Conservation (phyloP, 2,113 vertebrate species). For the Barbus barbus region DNA sequence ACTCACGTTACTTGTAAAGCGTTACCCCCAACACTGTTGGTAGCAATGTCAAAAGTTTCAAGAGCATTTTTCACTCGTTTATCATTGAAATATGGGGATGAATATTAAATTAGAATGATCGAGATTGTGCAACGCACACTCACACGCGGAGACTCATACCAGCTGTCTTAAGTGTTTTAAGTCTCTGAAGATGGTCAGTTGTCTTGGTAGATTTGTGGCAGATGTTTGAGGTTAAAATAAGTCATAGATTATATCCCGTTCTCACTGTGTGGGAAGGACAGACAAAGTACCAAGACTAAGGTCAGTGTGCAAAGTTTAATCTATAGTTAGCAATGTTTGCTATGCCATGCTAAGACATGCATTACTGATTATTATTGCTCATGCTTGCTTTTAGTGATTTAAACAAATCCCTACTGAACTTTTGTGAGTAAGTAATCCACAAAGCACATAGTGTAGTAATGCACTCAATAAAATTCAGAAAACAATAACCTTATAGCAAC, state of each 20-base stretch:
- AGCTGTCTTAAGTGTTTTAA: constrained; percentile 18
- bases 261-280: not conserved
- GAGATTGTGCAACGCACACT: not conserved
- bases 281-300: not conserved
- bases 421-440: not conserved
- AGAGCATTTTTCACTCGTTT: constrained; percentile 11
- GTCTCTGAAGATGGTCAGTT: constrained; percentile 18
- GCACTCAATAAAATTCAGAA: not conserved
- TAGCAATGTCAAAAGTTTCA: not conserved
- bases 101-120: not conserved
- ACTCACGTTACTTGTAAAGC: no score
- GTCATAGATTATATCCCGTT: not conserved
- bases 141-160: constrained; percentile 13
- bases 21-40: no score
- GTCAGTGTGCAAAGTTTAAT: constrained; percentile 29
- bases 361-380: not conserved
- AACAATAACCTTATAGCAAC: not conserved
- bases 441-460: not conserved
- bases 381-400: not conserved
- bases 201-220: constrained; percentile 42
- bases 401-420: not conserved
- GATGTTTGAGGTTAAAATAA: constrained; percentile 38
- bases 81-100: constrained; percentile 3
- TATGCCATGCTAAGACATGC: not conserved
- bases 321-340: constrained; percentile 33